Conservation (phyloP, 1,140 invertebrate genomes). For the Gyrodactylus bullatarudis region DNA sequence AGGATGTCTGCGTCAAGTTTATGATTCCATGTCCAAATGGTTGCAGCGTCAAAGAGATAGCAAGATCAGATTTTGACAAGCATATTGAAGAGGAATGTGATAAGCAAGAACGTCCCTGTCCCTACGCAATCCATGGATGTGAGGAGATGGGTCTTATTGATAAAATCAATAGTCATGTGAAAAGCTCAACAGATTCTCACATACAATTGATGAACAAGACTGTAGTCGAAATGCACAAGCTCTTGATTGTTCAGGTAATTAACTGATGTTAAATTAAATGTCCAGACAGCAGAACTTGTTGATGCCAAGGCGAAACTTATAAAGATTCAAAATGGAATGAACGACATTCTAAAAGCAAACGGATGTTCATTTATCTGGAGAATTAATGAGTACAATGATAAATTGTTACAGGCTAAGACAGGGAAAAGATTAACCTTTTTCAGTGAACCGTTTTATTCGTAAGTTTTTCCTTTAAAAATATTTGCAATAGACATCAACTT, state of each 20-base stretch:
- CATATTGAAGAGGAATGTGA: background rate
- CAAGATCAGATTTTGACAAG: background rate
- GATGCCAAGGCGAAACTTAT: background rate
- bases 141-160: background rate
- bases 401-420: background rate
- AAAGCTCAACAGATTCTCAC: background rate
- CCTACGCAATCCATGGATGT: background rate
- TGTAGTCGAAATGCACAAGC: background rate
- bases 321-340: background rate
- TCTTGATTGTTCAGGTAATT: background rate
- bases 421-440: background rate
- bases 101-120: background rate
- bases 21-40: background rate
- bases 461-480: background rate
- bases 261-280: background rate
- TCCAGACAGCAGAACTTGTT: background rate
- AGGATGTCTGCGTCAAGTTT: background rate
- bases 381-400: background rate
- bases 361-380: slow-evolving; percentile 1
- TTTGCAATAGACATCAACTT: background rate
- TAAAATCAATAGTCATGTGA: slow-evolving; percentile 3
- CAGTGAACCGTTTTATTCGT: background rate
- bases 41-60: background rate
- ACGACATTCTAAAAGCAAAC: background rate
- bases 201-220: background rate